These are phyloP conservation scores for Oasisia sp. DNA, from an alignment of 2,888 invertebrate species.

Conservation along the genomic window DNA sequence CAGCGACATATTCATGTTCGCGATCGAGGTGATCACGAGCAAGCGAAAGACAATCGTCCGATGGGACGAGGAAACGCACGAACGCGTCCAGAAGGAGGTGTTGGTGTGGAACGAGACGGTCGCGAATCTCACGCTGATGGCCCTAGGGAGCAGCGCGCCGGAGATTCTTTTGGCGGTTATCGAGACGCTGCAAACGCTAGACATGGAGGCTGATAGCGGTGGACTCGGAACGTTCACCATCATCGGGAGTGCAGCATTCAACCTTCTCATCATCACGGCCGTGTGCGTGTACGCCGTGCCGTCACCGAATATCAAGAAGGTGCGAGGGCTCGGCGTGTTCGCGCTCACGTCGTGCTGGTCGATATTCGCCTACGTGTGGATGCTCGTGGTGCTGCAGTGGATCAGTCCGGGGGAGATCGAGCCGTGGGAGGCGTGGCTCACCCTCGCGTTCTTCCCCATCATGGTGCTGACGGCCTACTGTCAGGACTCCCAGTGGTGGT, in stretches of 20 bases:
- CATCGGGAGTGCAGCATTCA: constrained; percentile 63
- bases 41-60: constrained; percentile 54
- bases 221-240: constrained; percentile 62
- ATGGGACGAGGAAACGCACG: constrained; percentile 57
- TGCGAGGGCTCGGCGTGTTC: constrained; percentile 60
- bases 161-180: constrained; percentile 60
- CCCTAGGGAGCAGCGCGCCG: constrained; percentile 61
- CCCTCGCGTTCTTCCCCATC: constrained; percentile 56
- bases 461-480: constrained; percentile 58
- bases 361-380: constrained; percentile 64
- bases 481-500: constrained; percentile 59
- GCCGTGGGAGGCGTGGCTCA: constrained; percentile 61
- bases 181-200: constrained; percentile 48
- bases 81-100: constrained; percentile 55
- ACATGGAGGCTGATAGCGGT: constrained; percentile 36
- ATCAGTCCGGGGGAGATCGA: constrained; percentile 54
- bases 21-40: constrained; percentile 62
- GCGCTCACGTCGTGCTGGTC: constrained; percentile 57
- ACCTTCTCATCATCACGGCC: constrained; percentile 60
- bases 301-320: constrained; percentile 46
- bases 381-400: constrained; percentile 56
- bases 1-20: constrained; percentile 62
- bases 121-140: constrained; percentile 63
- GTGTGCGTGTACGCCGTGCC: constrained; percentile 58
- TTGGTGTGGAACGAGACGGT: constrained; percentile 64